These are phyloP conservation scores for Malacoctenus gilli DNA, from an alignment of 2,797 vertebrate species.

Conservation along the genomic window DNA sequence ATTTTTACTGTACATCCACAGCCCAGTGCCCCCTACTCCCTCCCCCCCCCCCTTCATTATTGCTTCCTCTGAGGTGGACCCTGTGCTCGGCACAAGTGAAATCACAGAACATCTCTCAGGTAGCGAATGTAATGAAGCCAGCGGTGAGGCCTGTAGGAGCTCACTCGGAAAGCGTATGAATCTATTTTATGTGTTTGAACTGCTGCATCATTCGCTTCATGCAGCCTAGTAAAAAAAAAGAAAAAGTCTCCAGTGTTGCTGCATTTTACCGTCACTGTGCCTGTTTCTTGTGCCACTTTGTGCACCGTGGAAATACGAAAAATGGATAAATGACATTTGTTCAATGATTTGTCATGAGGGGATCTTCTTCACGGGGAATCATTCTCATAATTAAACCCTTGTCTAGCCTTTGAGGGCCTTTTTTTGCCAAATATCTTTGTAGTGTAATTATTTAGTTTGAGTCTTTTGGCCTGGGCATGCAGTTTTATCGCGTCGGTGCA, in stretches of 20 bases:
- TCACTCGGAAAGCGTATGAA: slow-evolving; percentile 11
- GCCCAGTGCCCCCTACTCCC: not conserved
- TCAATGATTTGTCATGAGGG: not conserved
- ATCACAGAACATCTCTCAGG: slow-evolving; percentile 31
- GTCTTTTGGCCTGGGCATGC: too few species aligned
- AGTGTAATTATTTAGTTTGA: too few species aligned
- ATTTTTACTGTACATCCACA: not conserved
- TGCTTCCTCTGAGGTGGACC: slow-evolving; percentile 16
- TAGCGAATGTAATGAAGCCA: slow-evolving; percentile 13
- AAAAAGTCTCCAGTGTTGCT: not conserved
- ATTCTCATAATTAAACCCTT: not conserved
- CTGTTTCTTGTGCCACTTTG: not conserved
- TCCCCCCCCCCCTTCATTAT: not conserved
- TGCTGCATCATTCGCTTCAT: slow-evolving; percentile 14
- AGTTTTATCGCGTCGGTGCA: too few species aligned
- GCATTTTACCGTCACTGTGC: not conserved
- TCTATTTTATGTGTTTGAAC: slow-evolving; percentile 28
- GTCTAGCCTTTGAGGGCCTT: too few species aligned
- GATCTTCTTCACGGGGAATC: not conserved
- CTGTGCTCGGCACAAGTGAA: slow-evolving; percentile 7
- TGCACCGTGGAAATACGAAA: not conserved
- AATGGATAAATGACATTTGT: not conserved
- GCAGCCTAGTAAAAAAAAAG: too few species aligned
- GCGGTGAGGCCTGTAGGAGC: not conserved
- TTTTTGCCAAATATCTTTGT: too few species aligned